A percentile compares a stretch with the other conserved stretches of the same genome.
Evolutionary conservation across 2,113 vertebrate species (phyloP).

Genomic region (Oryzias javanicus): DNA sequence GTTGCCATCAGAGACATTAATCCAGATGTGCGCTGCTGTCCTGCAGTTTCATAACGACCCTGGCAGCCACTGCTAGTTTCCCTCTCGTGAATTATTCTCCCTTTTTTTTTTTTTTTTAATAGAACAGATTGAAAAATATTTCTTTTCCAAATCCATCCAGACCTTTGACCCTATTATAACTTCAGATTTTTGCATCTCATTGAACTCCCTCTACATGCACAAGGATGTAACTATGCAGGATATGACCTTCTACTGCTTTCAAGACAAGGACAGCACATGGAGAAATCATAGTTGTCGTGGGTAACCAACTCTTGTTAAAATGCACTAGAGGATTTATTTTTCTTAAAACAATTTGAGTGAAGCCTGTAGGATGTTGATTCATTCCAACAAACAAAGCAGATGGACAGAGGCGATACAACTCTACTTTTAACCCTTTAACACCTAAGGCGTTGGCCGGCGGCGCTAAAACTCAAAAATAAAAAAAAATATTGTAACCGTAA

Average conservation of each 20-base stretch:
- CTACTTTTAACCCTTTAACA: neutral
- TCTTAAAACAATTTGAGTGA: conserved; percentile 36
- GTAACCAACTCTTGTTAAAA: conserved; percentile 16
- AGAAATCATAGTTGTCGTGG: conserved; percentile 29
- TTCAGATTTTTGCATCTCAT: neutral
- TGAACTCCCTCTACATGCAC: neutral
- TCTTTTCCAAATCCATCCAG: too few species aligned
- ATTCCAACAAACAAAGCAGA: conserved; percentile 43
- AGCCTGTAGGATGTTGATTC: conserved; percentile 39
- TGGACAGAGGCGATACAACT: conserved; percentile 15
- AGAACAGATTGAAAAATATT: conserved; percentile 9
- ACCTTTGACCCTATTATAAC: neutral
- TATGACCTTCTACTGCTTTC: neutral
- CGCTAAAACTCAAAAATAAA: too few species aligned
- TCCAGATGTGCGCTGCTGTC: conserved; percentile 60
- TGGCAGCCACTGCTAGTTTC: conserved; percentile 45
- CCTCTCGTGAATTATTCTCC: neutral
- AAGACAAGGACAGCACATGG: conserved; percentile 5
- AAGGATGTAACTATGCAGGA: neutral
- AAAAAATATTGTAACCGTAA: too few species aligned
- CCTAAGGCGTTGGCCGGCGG: too few species aligned
- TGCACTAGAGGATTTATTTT: conserved; percentile 31
- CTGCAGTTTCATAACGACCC: conserved; percentile 50
- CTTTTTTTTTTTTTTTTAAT: conserved; percentile 28
- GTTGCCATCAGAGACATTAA: conserved; percentile 59